Evolutionary conservation across 2,113 vertebrate genomes (phyloP).

Genomic region (Anoplopoma fimbria): DNA sequence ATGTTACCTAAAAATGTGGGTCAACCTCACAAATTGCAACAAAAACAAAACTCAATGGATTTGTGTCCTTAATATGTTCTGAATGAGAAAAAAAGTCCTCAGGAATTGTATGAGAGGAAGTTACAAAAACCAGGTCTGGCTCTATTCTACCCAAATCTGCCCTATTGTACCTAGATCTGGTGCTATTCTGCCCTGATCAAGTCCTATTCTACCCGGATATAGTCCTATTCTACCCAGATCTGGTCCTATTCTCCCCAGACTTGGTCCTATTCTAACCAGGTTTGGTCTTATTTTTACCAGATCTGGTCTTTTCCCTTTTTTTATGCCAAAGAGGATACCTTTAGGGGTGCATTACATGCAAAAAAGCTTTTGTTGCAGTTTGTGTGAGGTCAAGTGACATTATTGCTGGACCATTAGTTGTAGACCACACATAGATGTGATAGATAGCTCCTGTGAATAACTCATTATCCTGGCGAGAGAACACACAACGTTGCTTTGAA

Average conservation of each 20-base stretch:
- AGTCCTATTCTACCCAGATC: too few relatives aligned
- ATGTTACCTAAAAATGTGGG: background rate
- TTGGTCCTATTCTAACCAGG: too few relatives aligned
- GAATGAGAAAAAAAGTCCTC: background rate
- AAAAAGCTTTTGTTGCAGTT: background rate
- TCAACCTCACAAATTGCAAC: background rate
- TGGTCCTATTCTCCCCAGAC: too few relatives aligned
- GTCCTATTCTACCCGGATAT: too few relatives aligned
- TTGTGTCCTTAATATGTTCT: background rate
- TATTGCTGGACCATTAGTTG: background rate
- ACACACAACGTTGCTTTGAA: conserved; percentile 61
- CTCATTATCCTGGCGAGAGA: conserved; percentile 37
- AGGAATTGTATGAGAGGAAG: background rate
- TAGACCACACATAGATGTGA: conserved; percentile 3
- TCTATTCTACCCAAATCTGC: too few relatives aligned
- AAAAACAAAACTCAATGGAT: background rate
- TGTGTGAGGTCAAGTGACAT: background rate
- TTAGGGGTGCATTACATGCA: background rate
- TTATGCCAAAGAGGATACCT: too few relatives aligned
- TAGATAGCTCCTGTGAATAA: conserved; percentile 37
- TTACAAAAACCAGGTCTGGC: background rate
- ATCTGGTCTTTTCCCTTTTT: background rate
- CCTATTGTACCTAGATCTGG: too few relatives aligned
- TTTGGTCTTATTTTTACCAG: too few relatives aligned
- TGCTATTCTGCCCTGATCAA: too few relatives aligned